Conservation (phyloP, 2,113 vertebrate genomes). For the Xenopus tropicalis region DNA sequence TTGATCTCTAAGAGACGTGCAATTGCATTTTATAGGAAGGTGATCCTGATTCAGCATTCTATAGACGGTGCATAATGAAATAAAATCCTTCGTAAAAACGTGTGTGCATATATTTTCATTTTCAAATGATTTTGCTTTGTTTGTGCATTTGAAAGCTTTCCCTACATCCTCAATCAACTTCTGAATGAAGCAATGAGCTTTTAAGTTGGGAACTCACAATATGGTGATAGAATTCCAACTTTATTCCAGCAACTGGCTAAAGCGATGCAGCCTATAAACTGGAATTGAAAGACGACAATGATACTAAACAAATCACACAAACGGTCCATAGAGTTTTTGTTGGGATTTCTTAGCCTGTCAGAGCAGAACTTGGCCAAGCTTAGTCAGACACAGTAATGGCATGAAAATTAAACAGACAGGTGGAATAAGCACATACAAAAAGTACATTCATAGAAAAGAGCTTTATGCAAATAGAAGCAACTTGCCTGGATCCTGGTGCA, state of each 20-base stretch:
- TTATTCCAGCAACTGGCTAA: constrained; percentile 8
- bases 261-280: constrained; percentile 16
- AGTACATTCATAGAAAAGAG: constrained; percentile 37
- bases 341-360: constrained; percentile 39
- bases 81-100: no score
- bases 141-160: background rate
- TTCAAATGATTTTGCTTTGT: background rate
- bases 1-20: no score
- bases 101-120: no score
- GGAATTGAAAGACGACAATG: constrained; percentile 30
- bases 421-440: constrained; percentile 46
- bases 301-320: constrained; percentile 43
- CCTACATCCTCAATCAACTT: constrained; percentile 23
- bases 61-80: no score
- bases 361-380: constrained; percentile 30
- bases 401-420: constrained; percentile 46
- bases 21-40: no score
- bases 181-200: constrained; percentile 19
- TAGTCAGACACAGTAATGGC: constrained; percentile 37
- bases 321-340: constrained; percentile 43
- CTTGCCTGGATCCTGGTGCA: constrained; percentile 17
- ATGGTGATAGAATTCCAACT: constrained; percentile 19
- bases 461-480: constrained; percentile 35
- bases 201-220: constrained; percentile 20
- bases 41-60: no score